Percentiles rank a stretch among this genome's conserved stretches.
Conservation (phyloP, 2,113 vertebrate genomes). For the Dicrurus megarhynchus region DNA sequence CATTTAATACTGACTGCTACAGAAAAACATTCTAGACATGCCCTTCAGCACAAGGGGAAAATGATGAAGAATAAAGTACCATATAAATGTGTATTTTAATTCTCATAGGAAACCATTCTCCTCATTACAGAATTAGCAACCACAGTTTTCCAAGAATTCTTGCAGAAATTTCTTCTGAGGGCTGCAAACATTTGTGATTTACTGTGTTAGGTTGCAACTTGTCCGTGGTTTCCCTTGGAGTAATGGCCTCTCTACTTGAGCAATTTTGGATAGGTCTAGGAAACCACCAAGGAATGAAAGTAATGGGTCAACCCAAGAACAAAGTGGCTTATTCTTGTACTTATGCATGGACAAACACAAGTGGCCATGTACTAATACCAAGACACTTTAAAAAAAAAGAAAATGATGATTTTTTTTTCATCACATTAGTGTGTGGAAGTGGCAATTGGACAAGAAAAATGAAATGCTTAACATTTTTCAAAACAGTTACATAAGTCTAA, state of each 20-base stretch:
- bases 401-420: fast-evolving
- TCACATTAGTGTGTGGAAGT: background rate
- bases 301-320: background rate
- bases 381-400: background rate
- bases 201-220: background rate
- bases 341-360: background rate
- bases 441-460: background rate
- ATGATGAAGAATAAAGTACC: background rate
- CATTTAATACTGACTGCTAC: background rate
- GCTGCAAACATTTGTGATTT: background rate
- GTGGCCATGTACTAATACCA: background rate
- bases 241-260: background rate
- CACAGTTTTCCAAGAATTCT: background rate
- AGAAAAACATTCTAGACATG: background rate
- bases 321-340: background rate
- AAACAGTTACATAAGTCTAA: background rate
- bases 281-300: background rate
- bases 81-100: background rate
- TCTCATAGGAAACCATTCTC: background rate
- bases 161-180: background rate
- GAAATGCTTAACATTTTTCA: background rate
- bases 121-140: background rate
- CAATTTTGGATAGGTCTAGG: background rate
- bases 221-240: fast-evolving
- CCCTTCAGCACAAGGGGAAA: background rate